Percentiles rank a stretch among this genome's conserved stretches.
Evolutionary conservation across 2,113 vertebrate species (phyloP).

Genomic region (Xiphorhynchus elegans): DNA sequence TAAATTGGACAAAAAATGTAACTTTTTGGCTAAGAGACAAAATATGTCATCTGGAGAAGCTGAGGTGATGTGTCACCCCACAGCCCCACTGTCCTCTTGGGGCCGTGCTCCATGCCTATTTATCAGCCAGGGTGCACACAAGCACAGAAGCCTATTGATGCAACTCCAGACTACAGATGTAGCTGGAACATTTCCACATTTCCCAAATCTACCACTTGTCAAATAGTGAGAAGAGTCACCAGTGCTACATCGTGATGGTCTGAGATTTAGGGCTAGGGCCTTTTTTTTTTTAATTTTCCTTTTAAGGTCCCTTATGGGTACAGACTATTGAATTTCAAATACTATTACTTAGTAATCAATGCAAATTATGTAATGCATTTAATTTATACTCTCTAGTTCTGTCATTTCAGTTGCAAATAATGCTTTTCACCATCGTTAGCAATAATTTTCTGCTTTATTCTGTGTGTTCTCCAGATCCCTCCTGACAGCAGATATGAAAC

Average conservation of each 20-base stretch:
- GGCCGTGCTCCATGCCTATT: not conserved
- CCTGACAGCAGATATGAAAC: not conserved
- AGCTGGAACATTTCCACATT: not conserved
- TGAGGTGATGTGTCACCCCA: not conserved
- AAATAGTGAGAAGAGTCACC: not conserved
- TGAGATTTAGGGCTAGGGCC: not conserved
- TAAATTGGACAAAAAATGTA: not conserved
- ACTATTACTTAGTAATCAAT: not conserved
- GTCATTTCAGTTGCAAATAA: not conserved
- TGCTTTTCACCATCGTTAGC: not conserved
- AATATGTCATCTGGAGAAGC: not conserved
- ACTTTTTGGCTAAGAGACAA: not conserved
- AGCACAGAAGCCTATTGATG: not conserved
- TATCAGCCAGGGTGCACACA: not conserved
- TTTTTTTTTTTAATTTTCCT: not conserved
- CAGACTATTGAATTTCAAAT: not conserved
- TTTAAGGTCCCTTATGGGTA: not conserved
- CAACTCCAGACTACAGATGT: not conserved
- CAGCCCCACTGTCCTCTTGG: rapidly evolving
- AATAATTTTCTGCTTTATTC: not conserved
- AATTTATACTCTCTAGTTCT: not conserved
- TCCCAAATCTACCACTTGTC: not conserved
- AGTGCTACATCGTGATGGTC: not conserved
- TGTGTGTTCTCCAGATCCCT: not conserved
- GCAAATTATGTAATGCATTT: not conserved